Evolutionary conservation across 1,140 invertebrate species (phyloP).

Genomic region (Drosophila nebulosa): DNA sequence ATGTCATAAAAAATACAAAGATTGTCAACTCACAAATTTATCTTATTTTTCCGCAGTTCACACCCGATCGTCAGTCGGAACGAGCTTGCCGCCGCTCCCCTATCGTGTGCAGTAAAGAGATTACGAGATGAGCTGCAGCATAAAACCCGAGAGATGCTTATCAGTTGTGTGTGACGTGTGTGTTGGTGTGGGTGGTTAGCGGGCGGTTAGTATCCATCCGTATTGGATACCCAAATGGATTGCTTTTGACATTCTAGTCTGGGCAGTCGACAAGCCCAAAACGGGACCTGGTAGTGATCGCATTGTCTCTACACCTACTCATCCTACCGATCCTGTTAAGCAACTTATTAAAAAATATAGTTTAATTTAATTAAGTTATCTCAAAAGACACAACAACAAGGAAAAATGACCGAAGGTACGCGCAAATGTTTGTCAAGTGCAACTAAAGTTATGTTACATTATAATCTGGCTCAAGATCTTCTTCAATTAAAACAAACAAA

Average conservation of each 20-base stretch:
- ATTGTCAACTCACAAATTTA: not conserved
- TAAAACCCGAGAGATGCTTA: conserved; percentile 48
- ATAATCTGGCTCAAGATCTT: conserved; percentile 58
- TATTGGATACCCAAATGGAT: conserved; percentile 4
- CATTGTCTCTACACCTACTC: not conserved
- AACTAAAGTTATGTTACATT: conserved; percentile 4
- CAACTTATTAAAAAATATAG: not conserved
- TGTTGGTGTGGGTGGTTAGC: conserved; percentile 27
- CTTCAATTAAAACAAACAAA: conserved; percentile 23
- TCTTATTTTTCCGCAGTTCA: conserved; percentile 24
- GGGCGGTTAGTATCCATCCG: conserved; percentile 12
- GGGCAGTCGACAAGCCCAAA: not conserved
- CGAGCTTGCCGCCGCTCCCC: conserved; percentile 1
- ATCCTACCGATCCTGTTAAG: not conserved
- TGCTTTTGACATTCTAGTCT: conserved; percentile 54
- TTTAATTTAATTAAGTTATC: not conserved
- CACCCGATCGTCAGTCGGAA: conserved; percentile 22
- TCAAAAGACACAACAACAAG: not conserved
- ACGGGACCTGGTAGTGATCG: not conserved
- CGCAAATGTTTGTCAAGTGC: conserved; percentile 29
- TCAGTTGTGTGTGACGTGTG: conserved; percentile 50
- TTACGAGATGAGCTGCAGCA: conserved; percentile 50
- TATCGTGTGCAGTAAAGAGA: conserved; percentile 28
- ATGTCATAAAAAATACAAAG: conserved; percentile 29
- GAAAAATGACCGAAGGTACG: conserved; percentile 47